Conservation (phyloP, 2,113 vertebrate species). For the Cinclus cinclus region DNA sequence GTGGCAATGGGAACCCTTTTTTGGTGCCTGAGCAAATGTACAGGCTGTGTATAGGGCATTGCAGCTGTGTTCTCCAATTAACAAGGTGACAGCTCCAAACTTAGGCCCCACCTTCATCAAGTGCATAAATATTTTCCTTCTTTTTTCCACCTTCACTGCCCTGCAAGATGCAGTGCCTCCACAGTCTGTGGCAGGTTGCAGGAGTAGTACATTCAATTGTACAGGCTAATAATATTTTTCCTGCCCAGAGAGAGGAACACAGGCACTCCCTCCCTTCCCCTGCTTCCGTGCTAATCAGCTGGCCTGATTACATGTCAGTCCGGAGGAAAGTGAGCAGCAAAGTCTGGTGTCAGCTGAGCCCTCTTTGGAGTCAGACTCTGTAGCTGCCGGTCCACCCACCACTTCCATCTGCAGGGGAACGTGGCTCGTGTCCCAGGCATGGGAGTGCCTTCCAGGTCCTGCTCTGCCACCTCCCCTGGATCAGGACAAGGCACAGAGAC, state of each 20-base stretch:
- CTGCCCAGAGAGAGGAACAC: neutral
- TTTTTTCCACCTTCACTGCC: neutral
- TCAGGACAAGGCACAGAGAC: neutral
- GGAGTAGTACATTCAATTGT: neutral
- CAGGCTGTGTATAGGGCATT: neutral
- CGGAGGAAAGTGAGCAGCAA: neutral
- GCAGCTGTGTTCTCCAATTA: neutral
- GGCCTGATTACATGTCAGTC: neutral
- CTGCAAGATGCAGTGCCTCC: neutral
- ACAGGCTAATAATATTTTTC: neutral
- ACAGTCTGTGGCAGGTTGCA: neutral
- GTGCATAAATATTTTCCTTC: neutral
- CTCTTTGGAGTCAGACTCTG: neutral
- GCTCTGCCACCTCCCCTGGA: neutral
- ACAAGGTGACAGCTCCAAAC: neutral
- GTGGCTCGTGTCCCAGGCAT: accelerated
- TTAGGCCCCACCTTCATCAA: neutral
- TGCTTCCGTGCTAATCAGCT: neutral
- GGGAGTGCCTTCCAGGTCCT: neutral
- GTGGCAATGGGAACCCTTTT: neutral
- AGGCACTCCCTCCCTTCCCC: neutral
- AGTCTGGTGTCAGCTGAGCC: neutral
- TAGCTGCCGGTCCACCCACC: neutral
- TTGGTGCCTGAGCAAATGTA: neutral
- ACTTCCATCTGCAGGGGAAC: neutral